Percentiles rank a stretch among this genome's conserved stretches.
Evolutionary conservation across 2,888 invertebrate genomes (phyloP).

Genomic region (Lagria hirta): DNA sequence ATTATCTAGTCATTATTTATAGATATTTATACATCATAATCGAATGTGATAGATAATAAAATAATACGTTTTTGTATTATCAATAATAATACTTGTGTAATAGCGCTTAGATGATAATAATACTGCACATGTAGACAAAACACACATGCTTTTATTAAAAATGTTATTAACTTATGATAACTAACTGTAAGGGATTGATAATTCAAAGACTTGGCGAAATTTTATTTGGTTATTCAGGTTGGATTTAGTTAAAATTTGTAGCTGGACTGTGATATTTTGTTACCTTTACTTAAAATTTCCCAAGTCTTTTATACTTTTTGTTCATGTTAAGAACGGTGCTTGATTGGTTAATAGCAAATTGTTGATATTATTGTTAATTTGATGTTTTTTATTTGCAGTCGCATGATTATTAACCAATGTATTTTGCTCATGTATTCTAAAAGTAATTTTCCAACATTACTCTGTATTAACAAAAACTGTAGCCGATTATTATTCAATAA

Average conservation of each 20-base stretch:
- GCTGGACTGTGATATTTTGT: slow-evolving; percentile 22
- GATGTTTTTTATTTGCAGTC: background rate
- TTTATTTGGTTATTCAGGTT: slow-evolving; percentile 3
- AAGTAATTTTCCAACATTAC: no score
- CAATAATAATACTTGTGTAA: slow-evolving; percentile 28
- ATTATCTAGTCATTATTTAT: slow-evolving; percentile 21
- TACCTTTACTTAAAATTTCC: slow-evolving; percentile 12
- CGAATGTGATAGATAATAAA: slow-evolving; percentile 39
- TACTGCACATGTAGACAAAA: slow-evolving; percentile 42
- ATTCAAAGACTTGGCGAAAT: slow-evolving; percentile 7
- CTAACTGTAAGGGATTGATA: slow-evolving; percentile 2
- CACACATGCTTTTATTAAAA: slow-evolving; percentile 25
- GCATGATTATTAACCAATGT: no score
- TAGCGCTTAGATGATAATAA: slow-evolving; percentile 25
- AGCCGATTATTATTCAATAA: no score
- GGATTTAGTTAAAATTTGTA: slow-evolving; percentile 9
- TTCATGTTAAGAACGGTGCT: no score
- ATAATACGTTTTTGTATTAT: slow-evolving; percentile 36
- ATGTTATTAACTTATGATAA: slow-evolving; percentile 5
- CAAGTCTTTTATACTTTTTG: slow-evolving; percentile 14
- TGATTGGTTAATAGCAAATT: background rate
- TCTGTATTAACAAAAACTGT: no score
- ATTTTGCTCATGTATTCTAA: no score
- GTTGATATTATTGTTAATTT: background rate
- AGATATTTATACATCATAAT: slow-evolving; percentile 15